Conservation (phyloP, 2,888 invertebrate genomes). For the Tyria jacobaeae region DNA sequence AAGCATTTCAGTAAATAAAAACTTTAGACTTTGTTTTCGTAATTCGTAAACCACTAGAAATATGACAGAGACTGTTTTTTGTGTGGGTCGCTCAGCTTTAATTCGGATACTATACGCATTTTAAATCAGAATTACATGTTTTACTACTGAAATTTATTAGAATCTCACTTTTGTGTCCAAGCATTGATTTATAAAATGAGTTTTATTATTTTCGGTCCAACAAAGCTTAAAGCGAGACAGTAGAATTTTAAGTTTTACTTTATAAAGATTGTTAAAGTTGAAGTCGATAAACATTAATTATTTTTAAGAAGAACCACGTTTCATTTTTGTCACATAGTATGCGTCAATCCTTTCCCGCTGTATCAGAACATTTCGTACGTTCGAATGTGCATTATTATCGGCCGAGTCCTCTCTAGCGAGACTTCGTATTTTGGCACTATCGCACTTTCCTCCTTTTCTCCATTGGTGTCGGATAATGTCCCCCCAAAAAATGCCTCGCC, state of each 20-base stretch:
- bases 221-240: too few relatives aligned
- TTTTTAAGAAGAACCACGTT: too few relatives aligned
- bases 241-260: too few relatives aligned
- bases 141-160: not conserved
- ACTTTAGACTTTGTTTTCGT: too few relatives aligned
- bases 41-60: not conserved
- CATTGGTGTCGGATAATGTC: not conserved
- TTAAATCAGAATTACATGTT: not conserved
- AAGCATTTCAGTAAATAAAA: not conserved
- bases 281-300: not conserved
- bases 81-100: not conserved
- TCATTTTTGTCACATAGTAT: not conserved
- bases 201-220: too few relatives aligned
- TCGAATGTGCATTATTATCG: slow-evolving; percentile 5
- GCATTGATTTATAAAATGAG: too few relatives aligned
- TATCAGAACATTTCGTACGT: not conserved
- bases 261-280: not conserved
- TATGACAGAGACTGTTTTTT: not conserved
- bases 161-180: not conserved
- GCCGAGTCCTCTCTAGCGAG: not conserved
- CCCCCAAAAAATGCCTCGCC: not conserved
- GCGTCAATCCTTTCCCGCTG: not conserved
- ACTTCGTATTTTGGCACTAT: not conserved
- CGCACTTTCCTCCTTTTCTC: not conserved
- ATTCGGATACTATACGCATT: not conserved